Evolutionary conservation across 2,113 vertebrate species (phyloP), one percentile per base, ranked within the genome.

Genomic region (Hemiprocne comata): DNA sequence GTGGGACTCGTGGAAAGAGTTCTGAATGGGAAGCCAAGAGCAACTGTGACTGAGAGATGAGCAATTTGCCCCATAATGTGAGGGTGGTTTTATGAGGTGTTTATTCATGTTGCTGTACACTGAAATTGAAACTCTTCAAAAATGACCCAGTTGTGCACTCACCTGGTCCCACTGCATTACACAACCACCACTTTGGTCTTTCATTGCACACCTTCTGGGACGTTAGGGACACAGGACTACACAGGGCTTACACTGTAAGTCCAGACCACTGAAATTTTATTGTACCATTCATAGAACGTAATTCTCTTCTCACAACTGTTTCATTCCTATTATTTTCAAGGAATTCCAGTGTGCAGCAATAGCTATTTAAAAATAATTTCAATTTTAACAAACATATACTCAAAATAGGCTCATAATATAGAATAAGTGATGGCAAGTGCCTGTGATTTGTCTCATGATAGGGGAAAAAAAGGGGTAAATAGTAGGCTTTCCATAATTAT

Each of bases 41-140:
- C 71, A 73, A 96, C 95, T 95, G 89, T 65, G 95, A 77, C 42
- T 87, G 93, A 93, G 84, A 91, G 95, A 95, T 91, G 89, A 94
- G 48, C 91, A 96, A 96, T 96, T 96, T 94, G 87, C 93, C 89
- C 89, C 91, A 77, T 94, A 95, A 96, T 0, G 78, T 57, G 95
- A 83, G 91, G 78, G 67, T 31, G 71, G 75, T 48, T 85, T 89
- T 88, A 72, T 16, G 57, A 92, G 33, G n/a, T 96, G 66, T 74
- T 92, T 93, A 50, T 83, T 94, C 75, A 71, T 74, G 82, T 74
- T 86, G 34, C 29, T 87, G 20, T 74, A 26, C 1, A 2, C 40
- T 78, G 87, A 75, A 85, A 87, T 55, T 25, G 57, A 90, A 95
- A 61, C 50, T 75, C 57, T 54, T 90, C 7, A 85, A 75, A 91